Evolutionary conservation across 2,113 vertebrate genomes (phyloP).

Genomic region (Eleginops maclovinus): DNA sequence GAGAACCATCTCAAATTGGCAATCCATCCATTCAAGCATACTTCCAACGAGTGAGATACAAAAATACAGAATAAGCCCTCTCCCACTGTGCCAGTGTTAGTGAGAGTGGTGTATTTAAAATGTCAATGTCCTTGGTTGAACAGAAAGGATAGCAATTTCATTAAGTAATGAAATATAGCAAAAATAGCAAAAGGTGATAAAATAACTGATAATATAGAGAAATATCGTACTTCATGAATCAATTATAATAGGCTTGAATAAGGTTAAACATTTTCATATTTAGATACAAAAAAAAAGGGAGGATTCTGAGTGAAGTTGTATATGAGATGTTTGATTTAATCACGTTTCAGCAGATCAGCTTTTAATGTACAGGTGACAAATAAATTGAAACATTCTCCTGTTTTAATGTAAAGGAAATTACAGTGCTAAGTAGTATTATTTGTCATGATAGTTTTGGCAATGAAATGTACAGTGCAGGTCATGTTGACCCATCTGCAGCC

Average conservation of each 20-base stretch:
- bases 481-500: not conserved
- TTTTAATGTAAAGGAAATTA: slow-evolving; percentile 7
- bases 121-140: slow-evolving; percentile 7
- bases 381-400: not conserved
- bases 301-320: not conserved
- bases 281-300: not conserved
- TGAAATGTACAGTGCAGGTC: not conserved
- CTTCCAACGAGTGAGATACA: slow-evolving; percentile 24
- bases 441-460: slow-evolving; percentile 20
- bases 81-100: slow-evolving; percentile 33
- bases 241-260: not conserved
- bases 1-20: not conserved
- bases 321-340: not conserved
- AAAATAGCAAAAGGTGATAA: not conserved
- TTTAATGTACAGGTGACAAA: not conserved
- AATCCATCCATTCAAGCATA: slow-evolving; percentile 35
- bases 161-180: not conserved
- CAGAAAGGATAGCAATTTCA: not conserved
- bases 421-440: slow-evolving; percentile 1
- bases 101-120: slow-evolving; percentile 46
- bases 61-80: slow-evolving; percentile 20
- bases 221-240: not conserved
- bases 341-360: not conserved
- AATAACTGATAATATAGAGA: not conserved
- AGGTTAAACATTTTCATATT: not conserved